phyloP scores from a whole-genome alignment of 2,113 vertebrate genomes.

The Petroica traversi region DNA sequence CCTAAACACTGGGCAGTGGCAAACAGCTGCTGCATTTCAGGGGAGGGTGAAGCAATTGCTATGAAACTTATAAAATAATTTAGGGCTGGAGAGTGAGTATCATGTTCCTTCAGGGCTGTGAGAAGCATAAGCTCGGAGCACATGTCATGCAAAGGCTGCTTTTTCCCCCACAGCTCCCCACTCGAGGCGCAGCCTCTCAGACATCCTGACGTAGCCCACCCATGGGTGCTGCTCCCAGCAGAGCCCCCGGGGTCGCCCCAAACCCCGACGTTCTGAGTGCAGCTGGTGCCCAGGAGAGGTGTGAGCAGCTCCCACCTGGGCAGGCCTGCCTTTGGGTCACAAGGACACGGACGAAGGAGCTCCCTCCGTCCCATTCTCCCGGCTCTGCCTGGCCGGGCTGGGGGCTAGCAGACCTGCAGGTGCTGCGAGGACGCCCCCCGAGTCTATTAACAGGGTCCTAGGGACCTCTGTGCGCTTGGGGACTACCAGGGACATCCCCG shows the following conservation, averaged over 20 bases:
- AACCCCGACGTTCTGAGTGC: neutral
- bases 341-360: neutral
- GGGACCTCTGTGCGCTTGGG: neutral
- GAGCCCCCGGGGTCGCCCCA: fast-evolving
- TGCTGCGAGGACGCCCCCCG: neutral
- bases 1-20: neutral
- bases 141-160: neutral
- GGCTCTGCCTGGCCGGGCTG: neutral
- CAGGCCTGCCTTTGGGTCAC: neutral
- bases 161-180: neutral
- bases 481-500: neutral
- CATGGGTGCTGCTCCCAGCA: neutral
- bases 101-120: neutral
- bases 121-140: neutral
- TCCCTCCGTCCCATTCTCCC: neutral
- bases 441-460: neutral
- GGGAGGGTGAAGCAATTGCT: constrained; percentile 32
- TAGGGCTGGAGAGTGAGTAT: neutral
- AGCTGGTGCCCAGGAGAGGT: neutral
- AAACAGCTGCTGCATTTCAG: constrained; percentile 53
- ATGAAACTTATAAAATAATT: constrained; percentile 54
- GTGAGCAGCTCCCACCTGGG: neutral
- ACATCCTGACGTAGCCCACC: neutral
- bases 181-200: neutral
- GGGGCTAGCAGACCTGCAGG: neutral